phyloP scores from a whole-genome alignment of 2,888 invertebrate species.

The Phragmatobia fuliginosa region DNA sequence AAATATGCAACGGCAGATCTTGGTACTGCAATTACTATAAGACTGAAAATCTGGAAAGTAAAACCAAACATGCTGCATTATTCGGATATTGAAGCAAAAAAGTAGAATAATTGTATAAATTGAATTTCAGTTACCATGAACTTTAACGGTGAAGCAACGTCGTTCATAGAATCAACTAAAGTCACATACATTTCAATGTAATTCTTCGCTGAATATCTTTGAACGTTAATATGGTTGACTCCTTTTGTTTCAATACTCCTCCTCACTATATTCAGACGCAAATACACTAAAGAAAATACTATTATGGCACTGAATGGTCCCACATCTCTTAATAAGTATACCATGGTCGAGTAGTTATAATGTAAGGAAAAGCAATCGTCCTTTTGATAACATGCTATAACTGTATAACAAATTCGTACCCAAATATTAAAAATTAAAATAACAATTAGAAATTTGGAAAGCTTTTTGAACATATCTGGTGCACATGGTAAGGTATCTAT shows the following conservation, averaged over 20 bases:
- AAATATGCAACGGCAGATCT: neutral
- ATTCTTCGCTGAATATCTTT: conserved; percentile 6
- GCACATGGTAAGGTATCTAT: conserved; percentile 13
- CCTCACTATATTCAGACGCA: conserved; percentile 7
- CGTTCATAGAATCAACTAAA: neutral
- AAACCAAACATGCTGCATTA: neutral
- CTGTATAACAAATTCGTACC: neutral
- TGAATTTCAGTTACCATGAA: neutral
- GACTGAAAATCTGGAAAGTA: neutral
- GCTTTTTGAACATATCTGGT: neutral
- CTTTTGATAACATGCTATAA: neutral
- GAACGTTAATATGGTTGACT: neutral
- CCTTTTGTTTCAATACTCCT: conserved; percentile 3
- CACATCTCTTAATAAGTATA: neutral
- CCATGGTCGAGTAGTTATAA: neutral
- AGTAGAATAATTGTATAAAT: neutral
- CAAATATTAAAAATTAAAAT: neutral
- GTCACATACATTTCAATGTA: conserved; percentile 13
- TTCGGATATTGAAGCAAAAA: neutral
- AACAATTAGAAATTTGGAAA: neutral
- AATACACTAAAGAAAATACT: conserved; percentile 5
- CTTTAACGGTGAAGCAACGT: neutral
- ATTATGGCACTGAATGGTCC: neutral
- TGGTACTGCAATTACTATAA: neutral
- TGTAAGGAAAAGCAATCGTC: neutral